Conservation (phyloP, 2,888 invertebrate species). For the Tethea ocularis region DNA sequence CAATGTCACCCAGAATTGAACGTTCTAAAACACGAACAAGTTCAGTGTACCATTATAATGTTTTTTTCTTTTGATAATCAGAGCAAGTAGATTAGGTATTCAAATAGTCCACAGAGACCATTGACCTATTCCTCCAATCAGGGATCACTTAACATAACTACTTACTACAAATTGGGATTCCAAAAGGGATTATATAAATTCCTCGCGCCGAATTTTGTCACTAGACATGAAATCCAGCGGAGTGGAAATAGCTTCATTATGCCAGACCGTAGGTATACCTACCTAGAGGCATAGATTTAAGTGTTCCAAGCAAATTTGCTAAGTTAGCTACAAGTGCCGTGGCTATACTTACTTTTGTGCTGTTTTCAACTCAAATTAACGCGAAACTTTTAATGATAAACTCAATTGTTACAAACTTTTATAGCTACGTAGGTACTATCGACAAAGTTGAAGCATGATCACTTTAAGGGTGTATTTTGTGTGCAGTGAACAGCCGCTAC, state of each 20-base stretch:
- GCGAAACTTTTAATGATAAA: conserved; percentile 4
- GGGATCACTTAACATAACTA: conserved; percentile 3
- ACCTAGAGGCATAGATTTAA: conserved; percentile 1
- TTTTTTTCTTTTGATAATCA: background rate
- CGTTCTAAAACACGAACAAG: background rate
- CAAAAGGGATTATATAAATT: conserved; percentile 5
- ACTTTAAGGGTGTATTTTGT: no score
- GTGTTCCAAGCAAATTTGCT: background rate
- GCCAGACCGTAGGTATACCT: background rate
- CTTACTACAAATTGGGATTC: background rate
- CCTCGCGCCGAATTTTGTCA: conserved; percentile 6
- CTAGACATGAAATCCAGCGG: background rate
- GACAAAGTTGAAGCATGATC: no score
- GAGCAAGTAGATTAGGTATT: background rate
- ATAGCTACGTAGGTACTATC: no score
- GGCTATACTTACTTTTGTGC: background rate
- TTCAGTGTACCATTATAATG: background rate
- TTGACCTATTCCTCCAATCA: conserved; percentile 5
- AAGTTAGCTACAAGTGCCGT: background rate
- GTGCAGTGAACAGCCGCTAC: no score
- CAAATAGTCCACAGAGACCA: conserved; percentile 1
- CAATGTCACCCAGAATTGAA: background rate
- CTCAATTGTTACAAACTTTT: background rate
- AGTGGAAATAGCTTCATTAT: conserved; percentile 10
- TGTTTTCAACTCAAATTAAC: background rate